Percentiles rank a stretch among this genome's conserved stretches.
phyloP scores from a whole-genome alignment of 2,797 vertebrate genomes.

The Morelia viridis region DNA sequence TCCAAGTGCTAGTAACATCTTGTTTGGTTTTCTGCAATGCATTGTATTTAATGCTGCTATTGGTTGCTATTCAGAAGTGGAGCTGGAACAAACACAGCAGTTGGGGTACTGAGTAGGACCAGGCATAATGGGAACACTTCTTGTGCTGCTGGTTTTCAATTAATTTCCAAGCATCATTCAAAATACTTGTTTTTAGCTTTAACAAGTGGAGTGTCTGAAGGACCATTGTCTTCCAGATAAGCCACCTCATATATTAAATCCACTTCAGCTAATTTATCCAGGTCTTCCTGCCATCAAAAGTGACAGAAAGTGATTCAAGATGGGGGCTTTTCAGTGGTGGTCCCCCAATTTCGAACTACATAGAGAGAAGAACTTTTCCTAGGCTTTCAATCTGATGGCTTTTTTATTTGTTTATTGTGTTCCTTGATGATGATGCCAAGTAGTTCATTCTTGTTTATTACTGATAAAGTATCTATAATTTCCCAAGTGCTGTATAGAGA shows the following conservation, averaged over 20 bases:
- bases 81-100: background rate
- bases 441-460: background rate
- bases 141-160: background rate
- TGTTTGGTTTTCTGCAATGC: background rate
- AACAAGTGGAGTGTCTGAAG: background rate
- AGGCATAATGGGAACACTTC: background rate
- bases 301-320: background rate
- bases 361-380: background rate
- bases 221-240: background rate
- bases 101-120: background rate
- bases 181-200: background rate
- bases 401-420: background rate
- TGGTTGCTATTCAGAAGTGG: background rate
- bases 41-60: background rate
- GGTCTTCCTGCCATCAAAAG: background rate
- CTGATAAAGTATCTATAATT: background rate
- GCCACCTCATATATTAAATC: background rate
- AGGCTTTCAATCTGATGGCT: background rate
- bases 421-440: background rate
- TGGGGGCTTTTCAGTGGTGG: background rate
- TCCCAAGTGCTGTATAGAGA: background rate
- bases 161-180: background rate
- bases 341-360: background rate
- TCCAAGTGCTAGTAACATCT: background rate
- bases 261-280: background rate